Conservation (phyloP, 2,797 vertebrate species). For the Oryzias sinensis region DNA sequence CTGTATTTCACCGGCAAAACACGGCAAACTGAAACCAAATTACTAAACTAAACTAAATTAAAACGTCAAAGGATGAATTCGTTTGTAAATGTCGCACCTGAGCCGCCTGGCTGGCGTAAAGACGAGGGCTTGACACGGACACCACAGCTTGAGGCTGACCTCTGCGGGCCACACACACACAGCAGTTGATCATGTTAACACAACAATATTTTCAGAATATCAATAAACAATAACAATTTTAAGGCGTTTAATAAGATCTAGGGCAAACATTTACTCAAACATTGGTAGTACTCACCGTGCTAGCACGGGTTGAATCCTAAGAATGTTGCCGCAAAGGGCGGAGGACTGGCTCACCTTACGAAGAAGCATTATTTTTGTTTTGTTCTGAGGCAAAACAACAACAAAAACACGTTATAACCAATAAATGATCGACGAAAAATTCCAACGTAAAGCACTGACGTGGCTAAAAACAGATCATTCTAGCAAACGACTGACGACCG, state of each 20-base stretch:
- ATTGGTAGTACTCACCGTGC: conserved; percentile 46
- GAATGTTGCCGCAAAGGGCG: conserved; percentile 47
- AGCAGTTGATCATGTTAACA: not conserved
- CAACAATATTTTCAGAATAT: not conserved
- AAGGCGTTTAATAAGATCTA: not conserved
- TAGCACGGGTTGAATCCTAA: conserved; percentile 41
- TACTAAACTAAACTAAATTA: not conserved
- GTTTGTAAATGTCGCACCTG: conserved; percentile 36
- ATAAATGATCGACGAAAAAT: rapidly evolving
- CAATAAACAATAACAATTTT: not conserved
- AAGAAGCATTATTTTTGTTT: conserved; percentile 62
- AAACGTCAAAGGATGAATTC: rapidly evolving
- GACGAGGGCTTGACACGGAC: conserved; percentile 36
- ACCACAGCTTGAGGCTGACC: conserved; percentile 44
- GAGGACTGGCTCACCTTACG: conserved; percentile 65
- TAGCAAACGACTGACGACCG: conserved; percentile 1
- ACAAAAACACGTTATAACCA: rapidly evolving
- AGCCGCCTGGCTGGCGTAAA: conserved; percentile 61
- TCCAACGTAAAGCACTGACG: not conserved
- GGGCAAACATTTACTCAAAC: no score
- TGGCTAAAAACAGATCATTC: not conserved
- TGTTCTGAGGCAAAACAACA: not conserved
- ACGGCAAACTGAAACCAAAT: conserved; percentile 1
- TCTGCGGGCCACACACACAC: conserved; percentile 31
- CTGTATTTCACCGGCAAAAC: not conserved